These are phyloP conservation scores for Ibycter americanus DNA, from an alignment of 2,797 vertebrate genomes.

Conservation along the genomic window DNA sequence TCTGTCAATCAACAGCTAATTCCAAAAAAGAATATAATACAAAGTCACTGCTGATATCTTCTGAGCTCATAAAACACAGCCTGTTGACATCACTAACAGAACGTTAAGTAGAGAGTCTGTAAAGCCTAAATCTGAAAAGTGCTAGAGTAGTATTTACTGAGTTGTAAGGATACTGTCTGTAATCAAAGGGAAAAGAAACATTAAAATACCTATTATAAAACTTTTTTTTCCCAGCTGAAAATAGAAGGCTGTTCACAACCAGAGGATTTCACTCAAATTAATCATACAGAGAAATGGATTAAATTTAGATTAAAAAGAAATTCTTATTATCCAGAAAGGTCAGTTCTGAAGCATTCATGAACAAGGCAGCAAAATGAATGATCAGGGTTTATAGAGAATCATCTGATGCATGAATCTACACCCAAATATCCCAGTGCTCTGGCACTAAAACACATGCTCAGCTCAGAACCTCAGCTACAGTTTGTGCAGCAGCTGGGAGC, in stretches of 20 bases:
- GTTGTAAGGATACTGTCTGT: neutral
- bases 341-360: neutral
- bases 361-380: neutral
- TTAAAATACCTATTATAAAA: neutral
- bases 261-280: neutral
- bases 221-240: neutral
- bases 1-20: neutral
- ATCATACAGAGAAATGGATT: neutral
- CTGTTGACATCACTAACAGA: neutral
- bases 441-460: neutral
- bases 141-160: neutral
- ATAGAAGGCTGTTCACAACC: neutral
- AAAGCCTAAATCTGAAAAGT: neutral
- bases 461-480: neutral
- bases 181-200: neutral
- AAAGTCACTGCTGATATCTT: neutral
- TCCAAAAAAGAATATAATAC: neutral
- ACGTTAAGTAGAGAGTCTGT: neutral
- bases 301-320: neutral
- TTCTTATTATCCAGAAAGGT: neutral
- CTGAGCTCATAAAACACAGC: neutral
- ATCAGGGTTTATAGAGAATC: neutral
- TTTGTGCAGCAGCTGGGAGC: neutral
- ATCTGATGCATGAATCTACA: neutral
- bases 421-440: neutral